Evolutionary conservation across 1,140 invertebrate genomes (phyloP), one percentile per base, ranked within the genome.

Genomic region (Portunus trituberculatus): DNA sequence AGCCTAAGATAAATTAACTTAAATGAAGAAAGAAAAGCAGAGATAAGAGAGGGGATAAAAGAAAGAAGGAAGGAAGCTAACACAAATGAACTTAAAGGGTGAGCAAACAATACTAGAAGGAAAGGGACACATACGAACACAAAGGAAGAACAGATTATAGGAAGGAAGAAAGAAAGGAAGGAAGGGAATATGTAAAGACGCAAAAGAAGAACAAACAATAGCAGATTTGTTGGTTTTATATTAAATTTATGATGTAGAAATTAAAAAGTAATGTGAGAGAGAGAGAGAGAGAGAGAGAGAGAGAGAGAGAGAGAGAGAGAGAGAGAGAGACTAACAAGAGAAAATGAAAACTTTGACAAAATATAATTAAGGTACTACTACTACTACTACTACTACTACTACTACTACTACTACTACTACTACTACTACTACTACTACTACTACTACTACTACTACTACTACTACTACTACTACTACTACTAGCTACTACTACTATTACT

Each of bases 391-490:
- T 25, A 76, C 10, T 25, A 76, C 10, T 76, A 76, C 20, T 25
- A 76, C 59, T 76, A 76, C 59, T 76, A 76, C 59, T 25, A 76
- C 59, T 76, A 76, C n/a, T 76, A 76, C 67, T 76, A 76, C 67
- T 76, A 76, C 67, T 76, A 76, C 67, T 76, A 76, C n/a, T 76
- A 76, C 67, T 76, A 76, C 67, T 76, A 76, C 67, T 76, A n/a
- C 67, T 76, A 76, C 67, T 76, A 76, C 67, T 76, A 76, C 67
- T 76, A 76, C 67, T 76, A 76, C 67, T 76, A 76, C 67, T 76
- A 76, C 67, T 76, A 76, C 59, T 76, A 76, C 59, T 76, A 76
- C 59, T 76, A 76, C 59, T 76, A 76, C 48, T 52, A 52, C 48
- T 76, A 10, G 7, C 67, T 76, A 76, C 67, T 76, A 76, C 67